These are phyloP conservation scores for Chloroclysta siterata DNA, from an alignment of 2,888 invertebrate genomes.

Conservation along the genomic window DNA sequence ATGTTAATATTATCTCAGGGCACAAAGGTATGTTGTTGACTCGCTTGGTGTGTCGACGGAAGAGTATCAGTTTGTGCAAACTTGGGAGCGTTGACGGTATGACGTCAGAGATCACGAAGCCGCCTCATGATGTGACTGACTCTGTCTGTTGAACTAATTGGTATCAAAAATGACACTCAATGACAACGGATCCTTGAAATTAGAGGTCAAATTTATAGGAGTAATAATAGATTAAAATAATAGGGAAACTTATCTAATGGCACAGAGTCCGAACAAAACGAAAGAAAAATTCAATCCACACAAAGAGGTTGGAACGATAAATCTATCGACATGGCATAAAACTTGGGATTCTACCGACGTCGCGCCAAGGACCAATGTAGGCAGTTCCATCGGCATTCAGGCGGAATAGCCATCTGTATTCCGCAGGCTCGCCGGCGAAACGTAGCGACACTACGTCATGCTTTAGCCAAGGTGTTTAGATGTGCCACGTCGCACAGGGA, in stretches of 20 bases:
- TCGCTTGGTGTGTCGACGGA: conserved; percentile 15
- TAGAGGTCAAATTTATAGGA: background rate
- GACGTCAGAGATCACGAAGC: conserved; percentile 37
- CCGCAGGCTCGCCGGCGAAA: conserved; percentile 60
- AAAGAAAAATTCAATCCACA: conserved; percentile 42
- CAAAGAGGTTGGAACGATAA: conserved; percentile 56
- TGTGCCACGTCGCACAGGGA: conserved; percentile 57
- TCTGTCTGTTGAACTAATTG: conserved; percentile 36
- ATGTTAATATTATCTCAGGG: conserved; percentile 25
- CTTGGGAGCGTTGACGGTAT: conserved; percentile 18
- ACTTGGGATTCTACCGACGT: conserved; percentile 30
- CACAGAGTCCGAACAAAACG: conserved; percentile 11
- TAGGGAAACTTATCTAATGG: background rate
- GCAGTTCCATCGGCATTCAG: conserved; percentile 60
- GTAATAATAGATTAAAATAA: no score
- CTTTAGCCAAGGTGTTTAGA: conserved; percentile 66
- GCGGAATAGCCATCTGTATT: conserved; percentile 59
- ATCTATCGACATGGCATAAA: conserved; percentile 56
- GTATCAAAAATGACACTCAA: conserved; percentile 11
- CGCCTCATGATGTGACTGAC: conserved; percentile 34
- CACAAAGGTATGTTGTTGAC: conserved; percentile 17
- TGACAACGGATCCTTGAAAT: background rate
- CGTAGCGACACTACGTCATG: conserved; percentile 79
- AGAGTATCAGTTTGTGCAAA: conserved; percentile 27
- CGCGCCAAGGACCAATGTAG: conserved; percentile 57